Conservation (phyloP, 1,140 invertebrate species). For the Eurytemora carolleeae region DNA sequence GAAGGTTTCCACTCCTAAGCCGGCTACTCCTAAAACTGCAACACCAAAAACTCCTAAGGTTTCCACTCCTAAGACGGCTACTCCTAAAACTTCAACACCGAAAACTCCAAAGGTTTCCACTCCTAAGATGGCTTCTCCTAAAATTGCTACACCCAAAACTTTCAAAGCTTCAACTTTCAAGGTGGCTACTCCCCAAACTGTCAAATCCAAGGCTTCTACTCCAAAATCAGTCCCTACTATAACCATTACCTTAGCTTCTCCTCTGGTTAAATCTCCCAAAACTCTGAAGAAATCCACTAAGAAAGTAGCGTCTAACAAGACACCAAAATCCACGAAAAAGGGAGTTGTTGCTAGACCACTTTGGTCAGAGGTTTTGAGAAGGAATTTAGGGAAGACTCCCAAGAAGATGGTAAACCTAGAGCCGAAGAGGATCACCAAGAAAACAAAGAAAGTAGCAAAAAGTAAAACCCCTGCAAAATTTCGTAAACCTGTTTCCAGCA, state of each 20-base stretch:
- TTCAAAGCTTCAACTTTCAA: background rate
- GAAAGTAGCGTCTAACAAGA: background rate
- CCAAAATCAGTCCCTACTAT: no score
- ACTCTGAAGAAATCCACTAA: background rate
- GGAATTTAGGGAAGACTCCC: no score
- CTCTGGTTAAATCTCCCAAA: no score
- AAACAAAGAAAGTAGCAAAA: no score
- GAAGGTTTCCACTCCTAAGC: background rate
- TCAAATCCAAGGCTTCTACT: no score
- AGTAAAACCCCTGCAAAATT: no score
- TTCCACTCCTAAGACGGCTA: background rate
- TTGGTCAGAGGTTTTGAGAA: slow-evolving; percentile 9
- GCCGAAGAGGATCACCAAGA: no score
- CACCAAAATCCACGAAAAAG: background rate
- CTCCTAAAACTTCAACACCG: background rate
- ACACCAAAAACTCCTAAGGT: slow-evolving; percentile 2
- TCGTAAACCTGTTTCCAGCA: no score
- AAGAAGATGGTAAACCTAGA: no score
- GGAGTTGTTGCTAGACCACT: background rate
- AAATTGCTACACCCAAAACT: background rate
- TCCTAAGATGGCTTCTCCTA: background rate
- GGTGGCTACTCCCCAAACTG: background rate
- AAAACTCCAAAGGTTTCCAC: background rate
- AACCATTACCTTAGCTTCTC: no score
- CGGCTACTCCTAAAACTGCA: slow-evolving; percentile 3